Evolutionary conservation across 2,888 invertebrate species (phyloP).

Genomic region (Sinhomidia bicolor): DNA sequence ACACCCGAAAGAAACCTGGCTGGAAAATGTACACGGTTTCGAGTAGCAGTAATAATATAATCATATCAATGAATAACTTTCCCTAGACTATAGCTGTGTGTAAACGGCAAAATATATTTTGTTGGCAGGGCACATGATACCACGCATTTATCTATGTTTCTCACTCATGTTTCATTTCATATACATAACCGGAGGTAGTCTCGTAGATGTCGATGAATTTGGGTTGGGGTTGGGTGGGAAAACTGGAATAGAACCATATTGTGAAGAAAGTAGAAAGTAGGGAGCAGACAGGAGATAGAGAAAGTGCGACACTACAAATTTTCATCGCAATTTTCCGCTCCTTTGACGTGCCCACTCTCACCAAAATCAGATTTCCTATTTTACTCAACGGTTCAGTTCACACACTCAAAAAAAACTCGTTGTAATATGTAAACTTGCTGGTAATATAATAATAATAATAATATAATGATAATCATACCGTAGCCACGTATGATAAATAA

Average conservation of each 20-base stretch:
- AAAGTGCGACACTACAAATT: conserved; percentile 33
- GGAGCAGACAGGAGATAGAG: not conserved
- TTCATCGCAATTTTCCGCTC: conserved; percentile 42
- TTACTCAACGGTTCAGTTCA: not conserved
- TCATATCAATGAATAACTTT: not conserved
- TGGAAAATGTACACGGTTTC: not conserved
- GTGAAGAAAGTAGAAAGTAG: not conserved
- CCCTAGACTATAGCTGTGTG: not conserved
- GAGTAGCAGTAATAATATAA: not conserved
- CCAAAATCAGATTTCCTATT: conserved; percentile 33
- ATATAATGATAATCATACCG: not conserved
- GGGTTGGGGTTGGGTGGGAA: not conserved
- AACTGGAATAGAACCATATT: not conserved
- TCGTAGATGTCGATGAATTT: not conserved
- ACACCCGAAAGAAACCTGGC: no score
- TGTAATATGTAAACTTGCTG: not conserved
- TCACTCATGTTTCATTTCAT: not conserved
- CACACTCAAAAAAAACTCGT: not conserved
- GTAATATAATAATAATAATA: not conserved
- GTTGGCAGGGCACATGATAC: conserved; percentile 8
- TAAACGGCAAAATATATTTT: not conserved
- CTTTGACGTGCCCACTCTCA: conserved; percentile 36
- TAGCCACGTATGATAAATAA: not conserved
- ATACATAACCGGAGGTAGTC: no score
- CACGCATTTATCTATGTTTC: not conserved